Evolutionary conservation across 2,113 vertebrate species (phyloP).

Genomic region (Todiramphus saurophagus): DNA sequence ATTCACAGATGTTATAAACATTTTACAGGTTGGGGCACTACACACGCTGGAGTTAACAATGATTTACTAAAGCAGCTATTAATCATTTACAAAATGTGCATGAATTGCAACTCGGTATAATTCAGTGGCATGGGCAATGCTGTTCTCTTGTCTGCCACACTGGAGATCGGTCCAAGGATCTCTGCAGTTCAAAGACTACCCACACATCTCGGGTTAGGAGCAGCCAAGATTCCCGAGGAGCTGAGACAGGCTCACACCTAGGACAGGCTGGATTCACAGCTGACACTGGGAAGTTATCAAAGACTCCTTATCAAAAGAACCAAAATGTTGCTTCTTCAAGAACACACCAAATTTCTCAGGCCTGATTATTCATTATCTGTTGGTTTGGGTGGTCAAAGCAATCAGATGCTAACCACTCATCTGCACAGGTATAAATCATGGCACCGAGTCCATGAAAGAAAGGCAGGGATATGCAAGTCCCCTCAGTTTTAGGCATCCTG

Average conservation of each 20-base stretch:
- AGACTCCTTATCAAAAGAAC: background rate
- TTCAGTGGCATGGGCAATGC: background rate
- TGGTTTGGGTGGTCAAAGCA: background rate
- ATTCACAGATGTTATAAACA: constrained; percentile 4
- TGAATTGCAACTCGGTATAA: background rate
- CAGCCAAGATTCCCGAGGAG: background rate
- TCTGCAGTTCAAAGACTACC: background rate
- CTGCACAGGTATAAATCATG: background rate
- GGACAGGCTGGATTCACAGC: background rate
- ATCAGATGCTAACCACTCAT: background rate
- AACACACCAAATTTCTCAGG: background rate
- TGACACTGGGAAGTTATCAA: background rate
- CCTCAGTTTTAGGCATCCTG: background rate
- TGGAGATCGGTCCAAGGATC: background rate
- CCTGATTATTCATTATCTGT: background rate
- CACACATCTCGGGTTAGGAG: background rate
- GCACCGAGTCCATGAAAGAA: background rate
- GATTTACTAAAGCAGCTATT: constrained; percentile 18
- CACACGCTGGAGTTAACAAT: background rate
- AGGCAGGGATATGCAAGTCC: background rate
- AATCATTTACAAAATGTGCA: constrained; percentile 13
- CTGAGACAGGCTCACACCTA: background rate
- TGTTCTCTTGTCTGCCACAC: constrained; percentile 4
- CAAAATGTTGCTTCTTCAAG: background rate
- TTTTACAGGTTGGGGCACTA: background rate